Evolutionary conservation across 2,113 vertebrate species (phyloP).

Genomic region (Pomatostomus ruficeps): DNA sequence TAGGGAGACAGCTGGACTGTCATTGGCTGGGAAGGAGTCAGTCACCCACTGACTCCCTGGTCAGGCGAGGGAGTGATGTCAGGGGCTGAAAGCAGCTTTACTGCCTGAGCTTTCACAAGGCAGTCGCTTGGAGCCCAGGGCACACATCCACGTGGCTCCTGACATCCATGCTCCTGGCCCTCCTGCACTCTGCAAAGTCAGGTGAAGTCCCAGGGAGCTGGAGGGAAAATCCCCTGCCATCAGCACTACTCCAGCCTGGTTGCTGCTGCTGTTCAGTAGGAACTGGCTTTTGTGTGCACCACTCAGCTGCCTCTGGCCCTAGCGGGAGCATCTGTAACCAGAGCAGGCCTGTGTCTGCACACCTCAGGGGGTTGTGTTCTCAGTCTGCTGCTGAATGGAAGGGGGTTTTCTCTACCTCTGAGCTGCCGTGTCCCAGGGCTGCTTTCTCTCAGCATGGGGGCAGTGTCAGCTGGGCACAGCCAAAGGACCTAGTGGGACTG

Average conservation of each 20-base stretch:
- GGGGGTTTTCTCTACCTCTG: neutral
- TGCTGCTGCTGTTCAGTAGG: accelerated
- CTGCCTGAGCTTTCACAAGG: neutral
- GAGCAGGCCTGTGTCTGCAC: neutral
- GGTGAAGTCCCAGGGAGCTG: neutral
- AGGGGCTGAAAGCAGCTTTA: neutral
- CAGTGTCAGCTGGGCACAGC: neutral
- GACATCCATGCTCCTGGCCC: neutral
- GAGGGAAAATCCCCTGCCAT: neutral
- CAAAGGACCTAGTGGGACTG: accelerated
- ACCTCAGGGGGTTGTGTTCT: neutral
- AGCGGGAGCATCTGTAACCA: neutral
- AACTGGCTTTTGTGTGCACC: neutral
- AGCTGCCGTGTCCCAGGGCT: accelerated
- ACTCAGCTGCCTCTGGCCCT: neutral
- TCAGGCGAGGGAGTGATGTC: neutral
- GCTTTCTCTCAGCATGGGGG: neutral
- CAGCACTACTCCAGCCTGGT: neutral
- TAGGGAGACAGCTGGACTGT: neutral
- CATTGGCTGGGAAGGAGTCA: neutral
- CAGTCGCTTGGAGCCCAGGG: neutral
- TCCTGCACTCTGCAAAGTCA: neutral
- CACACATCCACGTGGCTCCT: neutral
- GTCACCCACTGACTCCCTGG: neutral
- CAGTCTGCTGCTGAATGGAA: neutral